A percentile compares a stretch with the other conserved stretches of the same genome.
These are phyloP conservation scores for Chionis minor DNA, from an alignment of 2,113 vertebrate genomes.

Conservation along the genomic window DNA sequence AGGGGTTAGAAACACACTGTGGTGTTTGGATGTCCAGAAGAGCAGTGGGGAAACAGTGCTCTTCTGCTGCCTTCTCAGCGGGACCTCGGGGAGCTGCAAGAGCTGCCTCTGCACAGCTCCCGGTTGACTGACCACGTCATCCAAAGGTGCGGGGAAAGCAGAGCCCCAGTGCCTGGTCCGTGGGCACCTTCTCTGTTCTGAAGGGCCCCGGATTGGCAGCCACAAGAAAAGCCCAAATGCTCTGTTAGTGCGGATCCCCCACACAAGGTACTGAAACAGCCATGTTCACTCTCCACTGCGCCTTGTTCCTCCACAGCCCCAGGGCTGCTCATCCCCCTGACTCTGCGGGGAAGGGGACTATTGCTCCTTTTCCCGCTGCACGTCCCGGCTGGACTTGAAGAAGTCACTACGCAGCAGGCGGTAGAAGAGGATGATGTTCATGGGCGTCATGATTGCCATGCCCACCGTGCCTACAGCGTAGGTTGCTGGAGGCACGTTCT, in stretches of 20 bases:
- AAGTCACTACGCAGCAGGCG: constrained; percentile 86
- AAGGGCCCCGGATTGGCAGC: not conserved
- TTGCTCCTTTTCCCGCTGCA: constrained; percentile 71
- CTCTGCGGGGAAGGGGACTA: not conserved
- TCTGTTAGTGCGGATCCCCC: not conserved
- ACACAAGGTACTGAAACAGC: not conserved
- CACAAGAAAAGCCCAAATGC: not conserved
- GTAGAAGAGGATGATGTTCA: constrained; percentile 84
- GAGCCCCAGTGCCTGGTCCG: not conserved
- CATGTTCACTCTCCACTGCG: accelerated
- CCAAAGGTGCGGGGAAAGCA: not conserved
- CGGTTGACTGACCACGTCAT: accelerated
- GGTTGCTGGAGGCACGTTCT: constrained; percentile 76
- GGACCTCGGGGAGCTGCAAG: not conserved
- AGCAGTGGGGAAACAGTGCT: not conserved
- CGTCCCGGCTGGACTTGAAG: constrained; percentile 70
- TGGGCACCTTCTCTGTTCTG: not conserved
- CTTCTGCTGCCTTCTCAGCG: not conserved
- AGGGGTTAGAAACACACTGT: not conserved
- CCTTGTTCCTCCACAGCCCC: not conserved
- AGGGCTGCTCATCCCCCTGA: not conserved
- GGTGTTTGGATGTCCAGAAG: not conserved
- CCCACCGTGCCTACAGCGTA: constrained; percentile 84
- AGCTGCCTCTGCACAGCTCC: not conserved
- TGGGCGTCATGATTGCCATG: constrained; percentile 84